A percentile compares a stretch with the other conserved stretches of the same genome.
Evolutionary conservation across 1,140 invertebrate species (phyloP).

Genomic region (Trachelipus rathkii): DNA sequence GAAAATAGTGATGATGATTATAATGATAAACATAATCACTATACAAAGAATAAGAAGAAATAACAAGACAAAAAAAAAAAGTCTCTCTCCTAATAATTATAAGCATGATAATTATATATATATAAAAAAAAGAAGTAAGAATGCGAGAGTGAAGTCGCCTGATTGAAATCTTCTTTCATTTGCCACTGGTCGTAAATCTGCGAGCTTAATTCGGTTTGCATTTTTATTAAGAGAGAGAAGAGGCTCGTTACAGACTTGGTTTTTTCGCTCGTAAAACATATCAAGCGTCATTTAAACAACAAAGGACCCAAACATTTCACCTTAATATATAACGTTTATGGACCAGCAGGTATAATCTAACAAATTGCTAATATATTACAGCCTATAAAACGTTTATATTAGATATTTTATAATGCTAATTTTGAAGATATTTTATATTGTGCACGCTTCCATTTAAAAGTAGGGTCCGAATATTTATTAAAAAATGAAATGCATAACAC

Average conservation of each 20-base stretch:
- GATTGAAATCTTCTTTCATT: constrained; percentile 7
- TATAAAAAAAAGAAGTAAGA: background rate
- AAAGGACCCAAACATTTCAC: background rate
- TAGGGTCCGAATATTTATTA: background rate
- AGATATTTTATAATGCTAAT: constrained; percentile 8
- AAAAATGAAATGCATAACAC: background rate
- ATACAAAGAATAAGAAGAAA: too few species aligned
- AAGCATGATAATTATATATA: too few species aligned
- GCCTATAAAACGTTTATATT: background rate
- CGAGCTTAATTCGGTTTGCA: background rate
- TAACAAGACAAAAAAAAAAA: too few species aligned
- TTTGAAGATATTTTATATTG: background rate
- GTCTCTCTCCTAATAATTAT: too few species aligned
- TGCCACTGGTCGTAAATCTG: background rate
- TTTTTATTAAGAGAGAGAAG: constrained; percentile 11
- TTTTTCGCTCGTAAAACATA: background rate
- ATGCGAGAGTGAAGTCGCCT: background rate
- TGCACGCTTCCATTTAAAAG: background rate
- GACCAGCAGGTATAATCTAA: constrained; percentile 9
- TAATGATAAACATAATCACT: too few species aligned
- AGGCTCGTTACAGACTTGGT: background rate
- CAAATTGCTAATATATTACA: constrained; percentile 12
- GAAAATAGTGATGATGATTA: too few species aligned
- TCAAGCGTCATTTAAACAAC: background rate
- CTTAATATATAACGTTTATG: constrained; percentile 13